Conservation (phyloP, 2,888 invertebrate genomes). For the Caenorhabditis sinica region DNA sequence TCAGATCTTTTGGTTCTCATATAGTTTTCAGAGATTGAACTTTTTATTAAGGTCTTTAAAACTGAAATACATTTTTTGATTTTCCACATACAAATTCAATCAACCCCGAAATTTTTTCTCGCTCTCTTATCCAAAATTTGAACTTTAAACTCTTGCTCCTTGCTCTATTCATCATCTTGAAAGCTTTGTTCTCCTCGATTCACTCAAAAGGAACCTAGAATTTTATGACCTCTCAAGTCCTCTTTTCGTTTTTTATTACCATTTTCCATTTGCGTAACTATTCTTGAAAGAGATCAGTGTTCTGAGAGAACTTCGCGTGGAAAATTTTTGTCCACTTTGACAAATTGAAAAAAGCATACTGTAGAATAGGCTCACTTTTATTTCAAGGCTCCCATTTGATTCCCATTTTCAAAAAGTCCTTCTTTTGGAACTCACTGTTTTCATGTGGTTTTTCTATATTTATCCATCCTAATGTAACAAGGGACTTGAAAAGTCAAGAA, state of each 20-base stretch:
- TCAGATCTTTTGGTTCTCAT: too few species aligned
- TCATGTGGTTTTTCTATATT: background rate
- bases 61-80: too few species aligned
- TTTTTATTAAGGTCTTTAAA: too few species aligned
- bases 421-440: too few species aligned
- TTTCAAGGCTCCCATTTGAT: too few species aligned
- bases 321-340: background rate
- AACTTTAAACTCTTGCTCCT: background rate
- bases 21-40: too few species aligned
- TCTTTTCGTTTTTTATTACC: slow-evolving; percentile 18
- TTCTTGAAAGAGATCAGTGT: slow-evolving; percentile 18
- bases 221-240: slow-evolving; percentile 21
- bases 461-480: slow-evolving; percentile 3
- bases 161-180: slow-evolving; percentile 30
- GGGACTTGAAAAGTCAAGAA: background rate
- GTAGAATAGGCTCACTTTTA: too few species aligned
- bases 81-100: background rate
- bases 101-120: background rate
- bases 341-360: background rate
- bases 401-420: too few species aligned
- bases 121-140: background rate
- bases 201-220: background rate
- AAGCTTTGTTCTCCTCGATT: slow-evolving; percentile 6
- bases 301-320: slow-evolving; percentile 1
- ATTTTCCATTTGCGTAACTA: slow-evolving; percentile 11